Conservation (phyloP, 2,797 vertebrate genomes). For the Myioborus miniatus region DNA sequence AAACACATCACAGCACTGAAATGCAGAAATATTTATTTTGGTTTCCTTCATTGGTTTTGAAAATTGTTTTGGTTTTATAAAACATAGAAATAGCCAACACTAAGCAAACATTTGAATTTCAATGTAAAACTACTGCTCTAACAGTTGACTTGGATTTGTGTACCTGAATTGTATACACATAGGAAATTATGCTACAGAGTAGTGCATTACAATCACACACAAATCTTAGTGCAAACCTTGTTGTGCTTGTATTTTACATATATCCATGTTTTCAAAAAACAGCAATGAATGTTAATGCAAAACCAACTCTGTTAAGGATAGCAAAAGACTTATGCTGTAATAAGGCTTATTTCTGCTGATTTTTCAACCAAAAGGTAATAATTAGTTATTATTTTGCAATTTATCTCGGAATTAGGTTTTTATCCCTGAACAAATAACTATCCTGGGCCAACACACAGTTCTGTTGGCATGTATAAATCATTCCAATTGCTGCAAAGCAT, state of each 20-base stretch:
- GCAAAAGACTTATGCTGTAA: conserved; percentile 32
- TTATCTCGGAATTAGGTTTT: conserved; percentile 13
- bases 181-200: conserved; percentile 77
- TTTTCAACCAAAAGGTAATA: conserved; percentile 55
- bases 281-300: conserved; percentile 63
- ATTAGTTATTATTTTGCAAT: conserved; percentile 2
- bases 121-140: conserved; percentile 73
- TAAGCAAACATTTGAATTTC: conserved; percentile 79
- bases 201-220: conserved; percentile 78
- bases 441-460: conserved; percentile 21
- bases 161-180: conserved; percentile 64
- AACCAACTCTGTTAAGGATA: conserved; percentile 62
- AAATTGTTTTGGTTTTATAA: conserved; percentile 84
- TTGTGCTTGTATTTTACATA: conserved; percentile 77
- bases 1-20: conserved; percentile 58
- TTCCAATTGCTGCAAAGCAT: conserved; percentile 56
- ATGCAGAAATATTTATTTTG: conserved; percentile 85
- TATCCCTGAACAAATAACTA: conserved; percentile 22
- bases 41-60: conserved; percentile 83
- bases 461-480: conserved; percentile 34
- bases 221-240: conserved; percentile 78
- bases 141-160: conserved; percentile 70
- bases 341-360: conserved; percentile 64
- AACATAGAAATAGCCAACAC: conserved; percentile 83
- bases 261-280: conserved; percentile 60